Evolutionary conservation across 2,797 vertebrate species (phyloP), one percentile per base, ranked within the genome.

Genomic region (Echiichthys vipera): DNA sequence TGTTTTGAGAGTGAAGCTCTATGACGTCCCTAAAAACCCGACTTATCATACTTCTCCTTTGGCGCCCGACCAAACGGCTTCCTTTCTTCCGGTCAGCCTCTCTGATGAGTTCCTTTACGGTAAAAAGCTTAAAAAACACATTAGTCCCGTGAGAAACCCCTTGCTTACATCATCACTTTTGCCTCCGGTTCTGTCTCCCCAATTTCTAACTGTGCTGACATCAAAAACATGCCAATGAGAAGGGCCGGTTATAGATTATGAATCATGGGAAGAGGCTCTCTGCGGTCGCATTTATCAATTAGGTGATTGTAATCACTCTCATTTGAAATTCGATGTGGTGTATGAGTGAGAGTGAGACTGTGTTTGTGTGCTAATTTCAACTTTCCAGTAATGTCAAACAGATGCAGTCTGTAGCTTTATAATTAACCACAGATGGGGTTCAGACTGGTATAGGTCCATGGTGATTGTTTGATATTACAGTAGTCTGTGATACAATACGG

Each of bases 311-410:
- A 80, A 91, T 93, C 85, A 81, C 78, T 80, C 87, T 93, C 84
- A 91, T 92, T 92, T 88, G 65, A 84, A 88, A 92, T 90, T 90
- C 85, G 83, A 24, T 93, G 93, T 64, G 91, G 93, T 91, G 89
- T 86, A 81, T 94, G 92, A 94, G 91, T 85, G 92, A 91, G 92
- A 92, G 91, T 92, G 86, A 88, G 90, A 68, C 83, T 82, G 85
- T 85, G 84, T 91, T 90, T 92, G 89, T 88, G 82, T 72, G 88
- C 91, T 91, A 87, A 93, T 92, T 92, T 92, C 85, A 92, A 89
- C 87, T 90, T 92, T 91, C 93, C 93, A 92, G 93, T 93, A 90
- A 91, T 89, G 87, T 49, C 79, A 88, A 87, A 87, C 92, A 93
- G 89, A 91, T 90, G 90, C 81, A 79, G 84, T 42, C 84, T 78